A percentile compares a stretch with the other conserved stretches of the same genome.
These are phyloP conservation scores for Apodemus agrarius DNA, from an alignment of 2,797 vertebrate genomes.

Conservation along the genomic window DNA sequence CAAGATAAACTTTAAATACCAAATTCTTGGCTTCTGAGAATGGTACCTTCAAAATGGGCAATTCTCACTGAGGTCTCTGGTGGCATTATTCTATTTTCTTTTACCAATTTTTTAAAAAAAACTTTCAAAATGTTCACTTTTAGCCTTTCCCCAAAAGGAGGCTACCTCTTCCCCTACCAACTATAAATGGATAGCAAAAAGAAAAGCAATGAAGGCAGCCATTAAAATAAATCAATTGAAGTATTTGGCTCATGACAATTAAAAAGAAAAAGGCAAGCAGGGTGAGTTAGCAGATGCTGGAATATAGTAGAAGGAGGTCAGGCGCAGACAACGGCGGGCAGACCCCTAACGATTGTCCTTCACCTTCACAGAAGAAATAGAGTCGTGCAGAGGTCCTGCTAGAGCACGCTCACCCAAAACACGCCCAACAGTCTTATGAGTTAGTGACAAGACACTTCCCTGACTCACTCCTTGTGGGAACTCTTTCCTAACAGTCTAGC, in stretches of 20 bases:
- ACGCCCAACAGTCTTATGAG: constrained; percentile 19
- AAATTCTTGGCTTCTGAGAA: constrained; percentile 58
- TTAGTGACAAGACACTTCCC: constrained; percentile 15
- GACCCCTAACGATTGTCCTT: neutral
- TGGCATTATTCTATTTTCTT: constrained; percentile 63
- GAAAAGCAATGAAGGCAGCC: constrained; percentile 59
- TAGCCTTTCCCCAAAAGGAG: constrained; percentile 38
- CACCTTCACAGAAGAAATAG: neutral
- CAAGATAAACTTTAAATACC: constrained; percentile 53
- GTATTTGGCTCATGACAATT: constrained; percentile 71
- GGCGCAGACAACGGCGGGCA: neutral
- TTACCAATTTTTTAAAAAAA: constrained; percentile 34
- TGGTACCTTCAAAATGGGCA: constrained; percentile 76
- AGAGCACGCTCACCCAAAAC: constrained; percentile 16
- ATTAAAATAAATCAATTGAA: constrained; percentile 60
- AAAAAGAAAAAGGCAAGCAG: constrained; percentile 47
- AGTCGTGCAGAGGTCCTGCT: neutral
- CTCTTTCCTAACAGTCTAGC: constrained; percentile 18
- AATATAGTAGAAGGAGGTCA: constrained; percentile 34
- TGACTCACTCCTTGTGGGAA: neutral
- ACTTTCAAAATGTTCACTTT: neutral
- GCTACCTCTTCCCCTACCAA: constrained; percentile 32
- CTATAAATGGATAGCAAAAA: constrained; percentile 49
- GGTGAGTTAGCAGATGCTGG: neutral
- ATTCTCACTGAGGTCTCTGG: constrained; percentile 48